Conservation (phyloP, 2,888 invertebrate species). For the Thymelicus sylvestris region DNA sequence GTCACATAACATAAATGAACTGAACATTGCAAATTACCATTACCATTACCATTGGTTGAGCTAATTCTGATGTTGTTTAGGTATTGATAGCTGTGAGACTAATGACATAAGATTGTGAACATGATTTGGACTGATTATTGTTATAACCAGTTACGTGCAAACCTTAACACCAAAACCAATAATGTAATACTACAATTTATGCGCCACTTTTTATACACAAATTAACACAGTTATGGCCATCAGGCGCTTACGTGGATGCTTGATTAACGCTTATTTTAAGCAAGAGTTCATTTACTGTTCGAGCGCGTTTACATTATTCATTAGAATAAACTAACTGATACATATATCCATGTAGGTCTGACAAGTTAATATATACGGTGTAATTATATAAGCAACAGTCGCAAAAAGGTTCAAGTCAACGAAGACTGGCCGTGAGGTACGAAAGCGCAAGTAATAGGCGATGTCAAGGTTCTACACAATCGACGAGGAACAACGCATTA, state of each 20-base stretch:
- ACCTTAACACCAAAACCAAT: conserved; percentile 29
- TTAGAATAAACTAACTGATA: conserved; percentile 29
- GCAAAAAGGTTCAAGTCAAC: conserved; percentile 52
- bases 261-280: conserved; percentile 32
- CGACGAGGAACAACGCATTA: conserved; percentile 43
- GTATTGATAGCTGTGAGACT: not conserved
- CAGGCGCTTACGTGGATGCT: conserved; percentile 19
- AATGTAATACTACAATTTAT: conserved; percentile 5
- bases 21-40: conserved; percentile 1
- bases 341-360: conserved; percentile 30
- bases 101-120: conserved; percentile 16
- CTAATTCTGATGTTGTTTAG: not conserved
- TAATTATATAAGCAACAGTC: conserved; percentile 47
- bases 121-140: conserved; percentile 16
- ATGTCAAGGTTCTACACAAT: conserved; percentile 68
- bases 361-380: conserved; percentile 22
- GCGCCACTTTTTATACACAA: conserved; percentile 19
- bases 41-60: not conserved
- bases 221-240: conserved; percentile 14
- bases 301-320: conserved; percentile 19
- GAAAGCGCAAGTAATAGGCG: conserved; percentile 63
- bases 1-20: not conserved
- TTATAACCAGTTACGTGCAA: conserved; percentile 22
- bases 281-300: conserved; percentile 32
- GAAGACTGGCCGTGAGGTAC: conserved; percentile 65